Conservation (phyloP, 2,797 vertebrate species). For the Gephyroberyx darwinii region DNA sequence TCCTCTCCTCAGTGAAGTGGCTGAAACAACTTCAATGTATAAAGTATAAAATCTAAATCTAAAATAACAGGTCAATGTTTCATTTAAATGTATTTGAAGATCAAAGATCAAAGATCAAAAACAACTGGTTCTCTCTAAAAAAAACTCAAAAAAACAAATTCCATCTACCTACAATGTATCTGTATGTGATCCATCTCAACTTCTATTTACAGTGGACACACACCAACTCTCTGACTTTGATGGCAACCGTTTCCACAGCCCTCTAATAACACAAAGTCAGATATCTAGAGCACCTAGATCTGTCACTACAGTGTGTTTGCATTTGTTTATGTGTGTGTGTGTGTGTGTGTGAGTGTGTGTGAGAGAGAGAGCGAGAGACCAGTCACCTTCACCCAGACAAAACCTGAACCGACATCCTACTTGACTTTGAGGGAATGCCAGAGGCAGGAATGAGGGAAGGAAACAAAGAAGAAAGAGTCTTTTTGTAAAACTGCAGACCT, state of each 20-base stretch:
- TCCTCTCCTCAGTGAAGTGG: too few species aligned
- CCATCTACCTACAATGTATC: conserved; percentile 20
- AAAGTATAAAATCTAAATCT: too few species aligned
- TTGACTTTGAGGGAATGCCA: conserved; percentile 67
- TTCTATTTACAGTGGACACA: neutral
- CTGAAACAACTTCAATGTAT: too few species aligned
- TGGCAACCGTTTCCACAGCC: neutral
- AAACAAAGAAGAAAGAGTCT: conserved; percentile 66
- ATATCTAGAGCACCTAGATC: conserved; percentile 18
- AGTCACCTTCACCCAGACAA: conserved; percentile 33
- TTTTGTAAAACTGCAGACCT: conserved; percentile 56
- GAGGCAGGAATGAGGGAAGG: conserved; percentile 61
- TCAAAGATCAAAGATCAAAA: conserved; percentile 40
- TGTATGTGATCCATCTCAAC: conserved; percentile 4
- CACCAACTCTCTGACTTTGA: neutral
- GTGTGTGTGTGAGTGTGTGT: conserved; percentile 19
- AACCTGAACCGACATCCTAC: conserved; percentile 49
- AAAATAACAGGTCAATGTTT: too few species aligned
- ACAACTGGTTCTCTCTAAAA: conserved; percentile 46
- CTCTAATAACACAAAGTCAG: conserved; percentile 15
- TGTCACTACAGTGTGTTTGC: conserved; percentile 22
- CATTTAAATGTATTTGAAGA: too few species aligned
- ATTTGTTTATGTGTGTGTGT: conserved; percentile 13
- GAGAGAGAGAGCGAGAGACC: conserved; percentile 10
- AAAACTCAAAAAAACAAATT: conserved; percentile 16